Percentiles rank a stretch among this genome's conserved stretches.
Evolutionary conservation across 2,797 vertebrate species (phyloP).

Genomic region (Rhinichthys osculus): DNA sequence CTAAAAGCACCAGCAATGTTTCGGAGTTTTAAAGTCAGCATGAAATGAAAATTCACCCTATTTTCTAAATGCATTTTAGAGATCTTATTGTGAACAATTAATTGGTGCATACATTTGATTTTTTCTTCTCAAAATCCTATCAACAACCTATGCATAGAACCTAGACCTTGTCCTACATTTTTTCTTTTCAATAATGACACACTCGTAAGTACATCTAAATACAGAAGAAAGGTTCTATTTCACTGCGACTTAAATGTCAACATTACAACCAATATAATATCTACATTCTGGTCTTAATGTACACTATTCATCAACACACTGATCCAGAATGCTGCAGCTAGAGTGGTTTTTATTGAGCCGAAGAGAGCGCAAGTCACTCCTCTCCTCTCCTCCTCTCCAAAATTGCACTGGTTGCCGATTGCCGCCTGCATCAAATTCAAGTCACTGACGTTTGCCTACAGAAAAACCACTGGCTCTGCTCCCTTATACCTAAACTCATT

Average conservation of each 20-base stretch:
- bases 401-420: too few relatives aligned
- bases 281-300: background rate
- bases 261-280: slow-evolving; percentile 3
- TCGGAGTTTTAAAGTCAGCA: background rate
- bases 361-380: too few relatives aligned
- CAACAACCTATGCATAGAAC: background rate
- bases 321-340: too few relatives aligned
- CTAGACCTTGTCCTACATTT: background rate
- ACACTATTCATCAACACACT: background rate
- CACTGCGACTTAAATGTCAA: background rate
- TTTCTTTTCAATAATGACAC: background rate
- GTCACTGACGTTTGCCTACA: too few relatives aligned
- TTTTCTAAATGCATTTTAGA: background rate
- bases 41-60: background rate
- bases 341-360: too few relatives aligned
- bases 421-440: too few relatives aligned
- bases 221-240: background rate
- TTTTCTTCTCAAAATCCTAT: too few relatives aligned
- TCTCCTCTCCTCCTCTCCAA: too few relatives aligned
- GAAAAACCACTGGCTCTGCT: too few relatives aligned
- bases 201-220: background rate
- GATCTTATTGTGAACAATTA: background rate
- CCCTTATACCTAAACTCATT: too few relatives aligned
- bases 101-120: background rate
- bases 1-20: slow-evolving; percentile 22